Percentiles rank a stretch among this genome's conserved stretches.
These are phyloP conservation scores for Drosophila formosana DNA, from an alignment of 2,888 invertebrate species.

Conservation along the genomic window DNA sequence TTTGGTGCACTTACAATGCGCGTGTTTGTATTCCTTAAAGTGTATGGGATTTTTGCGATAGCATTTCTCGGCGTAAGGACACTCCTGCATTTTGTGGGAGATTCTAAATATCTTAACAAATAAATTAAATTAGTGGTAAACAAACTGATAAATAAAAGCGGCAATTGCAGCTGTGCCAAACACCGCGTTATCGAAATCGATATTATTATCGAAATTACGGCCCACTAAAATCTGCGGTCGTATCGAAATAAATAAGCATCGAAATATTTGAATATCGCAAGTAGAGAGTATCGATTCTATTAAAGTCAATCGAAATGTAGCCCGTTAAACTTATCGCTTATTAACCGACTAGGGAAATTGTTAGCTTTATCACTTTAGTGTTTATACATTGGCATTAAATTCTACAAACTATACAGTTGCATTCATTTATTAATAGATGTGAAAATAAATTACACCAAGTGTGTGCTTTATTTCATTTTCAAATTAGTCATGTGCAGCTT, in stretches of 20 bases:
- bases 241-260: no score
- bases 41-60: conserved; percentile 94
- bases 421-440: no score
- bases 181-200: conserved; percentile 1
- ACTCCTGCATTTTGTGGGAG: conserved; percentile 85
- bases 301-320: not conserved
- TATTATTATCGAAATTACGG: not conserved
- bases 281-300: not conserved
- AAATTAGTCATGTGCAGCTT: no score
- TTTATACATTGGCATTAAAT: no score
- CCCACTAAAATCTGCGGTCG: no score
- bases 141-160: conserved; percentile 13
- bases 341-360: no score
- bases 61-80: conserved; percentile 92
- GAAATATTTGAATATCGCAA: not conserved
- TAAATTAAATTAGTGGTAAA: not conserved
- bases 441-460: no score
- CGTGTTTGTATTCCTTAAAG: conserved; percentile 92
- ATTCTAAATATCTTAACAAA: not conserved
- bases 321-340: not conserved
- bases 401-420: no score
- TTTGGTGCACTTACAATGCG: conserved; percentile 87
- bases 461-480: no score
- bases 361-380: no score
- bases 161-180: conserved; percentile 6